phyloP scores from a whole-genome alignment of 2,888 invertebrate genomes.

The Lydus trimaculatus region DNA sequence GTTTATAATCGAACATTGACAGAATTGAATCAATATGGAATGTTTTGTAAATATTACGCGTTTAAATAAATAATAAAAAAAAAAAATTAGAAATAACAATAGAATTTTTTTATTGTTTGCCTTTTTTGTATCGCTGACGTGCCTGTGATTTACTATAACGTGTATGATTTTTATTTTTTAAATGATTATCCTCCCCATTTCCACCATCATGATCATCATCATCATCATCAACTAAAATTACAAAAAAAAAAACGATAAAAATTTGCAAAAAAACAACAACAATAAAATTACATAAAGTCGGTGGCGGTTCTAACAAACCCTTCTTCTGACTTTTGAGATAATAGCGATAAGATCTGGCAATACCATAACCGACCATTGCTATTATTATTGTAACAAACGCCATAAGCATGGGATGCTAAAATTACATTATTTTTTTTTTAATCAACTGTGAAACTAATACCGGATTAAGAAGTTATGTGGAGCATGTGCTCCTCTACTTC shows the following conservation, averaged over 20 bases:
- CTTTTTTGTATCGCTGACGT: slow-evolving; percentile 76
- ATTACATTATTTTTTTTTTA: slow-evolving; percentile 41
- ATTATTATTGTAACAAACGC: slow-evolving; percentile 72
- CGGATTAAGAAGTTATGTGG: too few species aligned
- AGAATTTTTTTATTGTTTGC: slow-evolving; percentile 65
- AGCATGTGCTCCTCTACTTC: too few species aligned
- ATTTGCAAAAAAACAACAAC: background rate
- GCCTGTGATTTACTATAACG: slow-evolving; percentile 79
- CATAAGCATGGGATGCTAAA: slow-evolving; percentile 77
- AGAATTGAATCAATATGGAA: slow-evolving; percentile 10
- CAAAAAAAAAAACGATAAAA: background rate
- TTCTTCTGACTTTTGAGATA: slow-evolving; percentile 64
- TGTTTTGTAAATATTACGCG: too few species aligned
- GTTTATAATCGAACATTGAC: too few species aligned
- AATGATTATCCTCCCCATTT: slow-evolving; percentile 38
- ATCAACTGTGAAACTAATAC: too few species aligned
- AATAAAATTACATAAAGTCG: slow-evolving; percentile 57
- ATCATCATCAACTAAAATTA: background rate
- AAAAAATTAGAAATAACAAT: background rate
- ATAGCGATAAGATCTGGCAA: slow-evolving; percentile 68
- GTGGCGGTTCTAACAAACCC: slow-evolving; percentile 64
- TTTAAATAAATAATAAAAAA: slow-evolving; percentile 10
- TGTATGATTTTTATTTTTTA: slow-evolving; percentile 52
- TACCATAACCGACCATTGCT: slow-evolving; percentile 71
- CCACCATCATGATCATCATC: background rate